A percentile compares a stretch with the other conserved stretches of the same genome.
These are phyloP conservation scores for Netelia inedita DNA, from an alignment of 2,888 invertebrate species.

Conservation along the genomic window DNA sequence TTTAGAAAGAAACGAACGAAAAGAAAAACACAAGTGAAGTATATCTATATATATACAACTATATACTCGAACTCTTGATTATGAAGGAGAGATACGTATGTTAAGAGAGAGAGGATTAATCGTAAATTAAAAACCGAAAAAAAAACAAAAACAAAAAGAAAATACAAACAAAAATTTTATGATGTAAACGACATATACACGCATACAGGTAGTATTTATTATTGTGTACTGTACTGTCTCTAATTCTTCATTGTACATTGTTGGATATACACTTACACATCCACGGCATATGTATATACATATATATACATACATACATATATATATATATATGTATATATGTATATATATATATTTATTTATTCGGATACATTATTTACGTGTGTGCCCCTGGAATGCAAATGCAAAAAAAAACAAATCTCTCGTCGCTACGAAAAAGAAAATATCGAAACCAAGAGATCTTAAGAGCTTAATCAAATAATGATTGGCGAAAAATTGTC, in stretches of 20 bases:
- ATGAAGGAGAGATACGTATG: slow-evolving; percentile 53
- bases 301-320: slow-evolving; percentile 70
- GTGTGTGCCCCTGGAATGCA: slow-evolving; percentile 82
- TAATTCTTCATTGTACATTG: slow-evolving; percentile 82
- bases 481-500: neutral
- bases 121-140: slow-evolving; percentile 65
- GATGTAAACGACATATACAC: slow-evolving; percentile 77
- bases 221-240: slow-evolving; percentile 84
- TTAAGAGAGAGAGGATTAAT: slow-evolving; percentile 66
- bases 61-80: slow-evolving; percentile 66
- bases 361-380: slow-evolving; percentile 80
- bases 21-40: slow-evolving; percentile 72
- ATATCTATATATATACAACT: slow-evolving; percentile 59
- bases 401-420: slow-evolving; percentile 76
- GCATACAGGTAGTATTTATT: slow-evolving; percentile 84
- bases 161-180: slow-evolving; percentile 74
- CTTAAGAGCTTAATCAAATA: neutral
- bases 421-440: slow-evolving; percentile 69
- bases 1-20: slow-evolving; percentile 55
- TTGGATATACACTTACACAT: slow-evolving; percentile 74
- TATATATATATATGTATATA: slow-evolving; percentile 53
- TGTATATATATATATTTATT: slow-evolving; percentile 71
- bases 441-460: neutral
- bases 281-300: slow-evolving; percentile 73
- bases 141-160: slow-evolving; percentile 68